These are phyloP conservation scores for Cryptocephalus moraei DNA, from an alignment of 2,888 invertebrate genomes.

Conservation along the genomic window DNA sequence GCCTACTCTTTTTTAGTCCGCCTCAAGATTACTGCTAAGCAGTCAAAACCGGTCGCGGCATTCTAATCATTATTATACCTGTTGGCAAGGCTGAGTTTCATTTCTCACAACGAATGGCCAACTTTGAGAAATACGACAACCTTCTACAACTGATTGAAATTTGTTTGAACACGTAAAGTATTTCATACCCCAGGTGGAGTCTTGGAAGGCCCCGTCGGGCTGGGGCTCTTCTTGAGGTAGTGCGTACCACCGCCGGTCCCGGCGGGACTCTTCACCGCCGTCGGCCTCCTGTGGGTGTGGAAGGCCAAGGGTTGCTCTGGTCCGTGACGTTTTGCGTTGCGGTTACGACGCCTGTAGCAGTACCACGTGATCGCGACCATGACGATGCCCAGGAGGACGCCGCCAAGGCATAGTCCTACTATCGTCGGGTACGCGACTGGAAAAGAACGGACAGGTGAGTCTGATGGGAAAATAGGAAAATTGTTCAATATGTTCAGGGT, in stretches of 20 bases:
- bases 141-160: no score
- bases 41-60: no score
- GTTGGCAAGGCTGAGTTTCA: no score
- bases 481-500: not conserved
- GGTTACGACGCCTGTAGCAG: slow-evolving; percentile 47
- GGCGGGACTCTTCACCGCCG: slow-evolving; percentile 78
- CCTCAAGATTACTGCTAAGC: no score
- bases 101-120: no score
- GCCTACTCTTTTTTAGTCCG: no score
- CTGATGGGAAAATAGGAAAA: not conserved
- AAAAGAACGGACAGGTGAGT: slow-evolving; percentile 11
- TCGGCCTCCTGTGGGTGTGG: slow-evolving; percentile 63
- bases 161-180: no score
- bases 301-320: slow-evolving; percentile 55
- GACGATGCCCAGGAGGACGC: slow-evolving; percentile 47
- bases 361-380: slow-evolving; percentile 54
- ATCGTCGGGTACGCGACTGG: slow-evolving; percentile 39
- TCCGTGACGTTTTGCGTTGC: slow-evolving; percentile 39
- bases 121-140: no score
- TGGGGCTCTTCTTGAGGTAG: slow-evolving; percentile 87
- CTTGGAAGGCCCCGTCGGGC: slow-evolving; percentile 60
- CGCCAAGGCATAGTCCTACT: slow-evolving; percentile 52
- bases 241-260: slow-evolving; percentile 49
- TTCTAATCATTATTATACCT: no score
- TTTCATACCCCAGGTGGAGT: slow-evolving; percentile 44